A percentile compares a stretch with the other conserved stretches of the same genome.
phyloP scores from a whole-genome alignment of 2,888 invertebrate species.

The Papilio demoleus region DNA sequence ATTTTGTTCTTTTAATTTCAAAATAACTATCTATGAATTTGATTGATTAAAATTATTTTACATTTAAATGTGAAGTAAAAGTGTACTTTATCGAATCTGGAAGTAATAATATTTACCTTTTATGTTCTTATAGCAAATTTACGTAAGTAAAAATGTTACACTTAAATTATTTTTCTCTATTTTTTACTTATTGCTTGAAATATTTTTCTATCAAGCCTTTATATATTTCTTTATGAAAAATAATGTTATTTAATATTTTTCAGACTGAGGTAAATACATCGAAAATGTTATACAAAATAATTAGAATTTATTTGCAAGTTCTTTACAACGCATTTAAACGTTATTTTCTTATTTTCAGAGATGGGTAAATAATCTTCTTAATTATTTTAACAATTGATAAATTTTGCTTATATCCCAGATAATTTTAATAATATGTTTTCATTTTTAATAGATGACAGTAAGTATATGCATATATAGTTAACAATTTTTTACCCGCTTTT shows the following conservation, averaged over 20 bases:
- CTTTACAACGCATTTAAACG: neutral
- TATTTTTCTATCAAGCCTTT: no score
- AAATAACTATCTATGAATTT: no score
- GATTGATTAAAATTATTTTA: neutral
- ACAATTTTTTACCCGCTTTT: no score
- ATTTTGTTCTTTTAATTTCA: neutral
- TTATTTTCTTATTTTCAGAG: conserved; percentile 25
- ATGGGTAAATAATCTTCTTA: conserved; percentile 26
- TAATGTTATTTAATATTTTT: neutral
- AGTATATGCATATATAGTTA: neutral
- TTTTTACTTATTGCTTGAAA: no score
- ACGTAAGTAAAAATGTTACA: conserved; percentile 9
- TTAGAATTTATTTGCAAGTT: neutral
- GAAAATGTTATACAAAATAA: neutral
- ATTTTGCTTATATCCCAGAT: no score
- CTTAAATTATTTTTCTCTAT: neutral
- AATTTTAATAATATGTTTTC: neutral
- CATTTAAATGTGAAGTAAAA: neutral
- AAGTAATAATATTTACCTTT: no score
- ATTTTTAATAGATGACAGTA: conserved; percentile 4
- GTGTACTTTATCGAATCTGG: no score
- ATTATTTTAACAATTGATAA: neutral
- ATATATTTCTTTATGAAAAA: neutral
- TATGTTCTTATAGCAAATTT: conserved; percentile 24
- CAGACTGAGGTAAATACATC: conserved; percentile 31